Conservation (phyloP, 2,797 vertebrate species). For the Falco cherrug region DNA sequence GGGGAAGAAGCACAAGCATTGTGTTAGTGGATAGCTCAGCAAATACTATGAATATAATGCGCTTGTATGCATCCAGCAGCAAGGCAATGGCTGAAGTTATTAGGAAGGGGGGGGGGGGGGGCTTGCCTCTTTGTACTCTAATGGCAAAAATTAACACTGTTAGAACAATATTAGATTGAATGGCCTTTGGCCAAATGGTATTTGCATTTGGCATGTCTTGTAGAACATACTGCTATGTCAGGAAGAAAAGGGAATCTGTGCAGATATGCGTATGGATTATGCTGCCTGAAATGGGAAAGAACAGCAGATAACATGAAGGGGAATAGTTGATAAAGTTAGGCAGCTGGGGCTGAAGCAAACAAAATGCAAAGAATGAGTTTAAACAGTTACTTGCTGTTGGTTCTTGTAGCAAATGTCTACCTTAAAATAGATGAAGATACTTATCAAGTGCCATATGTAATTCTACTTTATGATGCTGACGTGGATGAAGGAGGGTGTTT, state of each 20-base stretch:
- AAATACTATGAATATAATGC: background rate
- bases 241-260: background rate
- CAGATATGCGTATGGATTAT: background rate
- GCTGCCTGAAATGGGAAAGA: background rate
- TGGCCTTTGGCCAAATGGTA: background rate
- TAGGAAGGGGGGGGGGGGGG: background rate
- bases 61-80: background rate
- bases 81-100: background rate
- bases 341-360: background rate
- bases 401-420: background rate
- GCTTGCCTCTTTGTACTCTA: background rate
- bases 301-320: background rate
- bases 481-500: background rate
- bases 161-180: background rate
- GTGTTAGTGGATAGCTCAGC: background rate
- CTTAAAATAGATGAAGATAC: background rate
- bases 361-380: background rate
- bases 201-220: background rate
- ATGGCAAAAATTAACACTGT: background rate
- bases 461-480: background rate
- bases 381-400: background rate
- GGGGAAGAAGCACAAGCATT: background rate
- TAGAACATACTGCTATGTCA: background rate
- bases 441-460: background rate
- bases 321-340: background rate